A percentile compares a stretch with the other conserved stretches of the same genome.
phyloP scores from a whole-genome alignment of 30 jellyfish, hydroid and myxozoan species.

The Turritopsis dohrnii region DNA sequence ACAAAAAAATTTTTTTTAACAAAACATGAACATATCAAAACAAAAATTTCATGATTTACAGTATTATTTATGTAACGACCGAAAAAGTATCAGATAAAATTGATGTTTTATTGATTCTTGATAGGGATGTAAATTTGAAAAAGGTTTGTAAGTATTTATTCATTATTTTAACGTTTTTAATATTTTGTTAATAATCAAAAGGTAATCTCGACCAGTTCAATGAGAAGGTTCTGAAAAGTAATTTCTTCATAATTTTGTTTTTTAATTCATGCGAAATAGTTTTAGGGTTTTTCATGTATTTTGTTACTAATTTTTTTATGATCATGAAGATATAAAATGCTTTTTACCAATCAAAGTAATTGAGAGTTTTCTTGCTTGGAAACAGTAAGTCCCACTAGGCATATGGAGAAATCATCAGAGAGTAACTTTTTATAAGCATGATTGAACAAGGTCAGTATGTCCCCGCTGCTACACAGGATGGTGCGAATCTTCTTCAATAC shows the following conservation, averaged over 20 bases:
- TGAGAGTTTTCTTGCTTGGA: not conserved
- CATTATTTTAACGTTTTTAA: not conserved
- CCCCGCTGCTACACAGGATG: not conserved
- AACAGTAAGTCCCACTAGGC: not conserved
- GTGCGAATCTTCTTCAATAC: not conserved
- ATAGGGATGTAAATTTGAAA: not conserved
- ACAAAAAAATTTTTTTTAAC: not conserved
- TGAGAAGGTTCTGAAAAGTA: no score
- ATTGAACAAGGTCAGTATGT: not conserved
- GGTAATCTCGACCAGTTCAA: not conserved
- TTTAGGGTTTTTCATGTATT: not conserved
- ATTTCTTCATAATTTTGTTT: no score
- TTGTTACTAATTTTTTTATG: not conserved
- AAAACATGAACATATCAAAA: not conserved
- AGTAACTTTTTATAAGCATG: not conserved
- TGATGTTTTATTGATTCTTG: no score
- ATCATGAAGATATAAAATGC: not conserved
- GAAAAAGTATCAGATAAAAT: not conserved
- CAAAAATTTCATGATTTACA: no score
- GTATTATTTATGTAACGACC: not conserved
- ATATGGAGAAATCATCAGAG: not conserved
- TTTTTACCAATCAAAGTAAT: not conserved
- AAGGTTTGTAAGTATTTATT: not conserved
- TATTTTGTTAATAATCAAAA: no score
- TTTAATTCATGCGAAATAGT: no score